Conservation (phyloP, 2,797 vertebrate genomes). For the Cyclura pinguis region DNA sequence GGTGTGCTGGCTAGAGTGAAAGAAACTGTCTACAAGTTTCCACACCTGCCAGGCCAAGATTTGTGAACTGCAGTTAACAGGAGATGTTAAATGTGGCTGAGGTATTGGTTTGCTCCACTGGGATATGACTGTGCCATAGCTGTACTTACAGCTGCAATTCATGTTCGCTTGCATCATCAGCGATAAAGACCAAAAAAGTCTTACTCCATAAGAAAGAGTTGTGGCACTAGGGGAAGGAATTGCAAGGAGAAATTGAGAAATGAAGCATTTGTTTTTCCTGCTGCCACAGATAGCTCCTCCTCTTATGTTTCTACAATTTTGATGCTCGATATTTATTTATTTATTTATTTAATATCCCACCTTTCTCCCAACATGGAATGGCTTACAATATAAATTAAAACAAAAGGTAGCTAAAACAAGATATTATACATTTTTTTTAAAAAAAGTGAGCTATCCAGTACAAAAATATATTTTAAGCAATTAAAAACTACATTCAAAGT, state of each 20-base stretch:
- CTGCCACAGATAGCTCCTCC: background rate
- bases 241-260: background rate
- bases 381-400: too few relatives aligned
- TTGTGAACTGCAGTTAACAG: background rate
- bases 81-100: background rate
- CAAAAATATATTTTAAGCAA: too few relatives aligned
- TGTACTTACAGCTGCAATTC: background rate
- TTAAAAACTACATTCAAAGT: too few relatives aligned
- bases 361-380: too few relatives aligned
- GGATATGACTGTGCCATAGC: background rate
- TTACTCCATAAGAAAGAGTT: background rate
- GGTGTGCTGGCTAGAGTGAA: background rate
- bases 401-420: too few relatives aligned
- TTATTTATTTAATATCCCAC: too few relatives aligned
- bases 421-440: too few relatives aligned
- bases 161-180: background rate
- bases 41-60: background rate
- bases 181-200: background rate
- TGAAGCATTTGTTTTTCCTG: background rate
- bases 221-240: background rate
- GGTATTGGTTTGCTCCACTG: background rate
- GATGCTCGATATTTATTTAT: background rate
- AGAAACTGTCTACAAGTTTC: background rate
- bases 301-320: background rate
- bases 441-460: too few relatives aligned